Conservation (phyloP, 2,888 invertebrate species). For the Campopleginae sp. region DNA sequence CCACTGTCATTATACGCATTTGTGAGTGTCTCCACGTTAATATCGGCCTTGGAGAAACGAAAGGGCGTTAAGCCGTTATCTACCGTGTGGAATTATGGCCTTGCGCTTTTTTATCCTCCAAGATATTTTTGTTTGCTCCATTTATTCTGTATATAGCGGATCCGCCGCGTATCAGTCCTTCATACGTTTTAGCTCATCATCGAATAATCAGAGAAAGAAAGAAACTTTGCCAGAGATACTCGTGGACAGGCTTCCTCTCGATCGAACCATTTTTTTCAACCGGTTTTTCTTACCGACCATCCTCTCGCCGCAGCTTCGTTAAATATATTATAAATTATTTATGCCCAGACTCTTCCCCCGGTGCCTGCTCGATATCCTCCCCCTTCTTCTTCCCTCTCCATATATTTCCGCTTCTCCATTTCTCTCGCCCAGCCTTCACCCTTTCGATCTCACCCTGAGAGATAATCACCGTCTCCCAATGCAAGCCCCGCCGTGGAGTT, state of each 20-base stretch:
- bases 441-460: slow-evolving; percentile 8
- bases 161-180: slow-evolving; percentile 42
- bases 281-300: slow-evolving; percentile 27
- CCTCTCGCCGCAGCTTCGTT: slow-evolving; percentile 50
- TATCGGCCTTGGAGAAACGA: neutral
- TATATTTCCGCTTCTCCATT: slow-evolving; percentile 3
- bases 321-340: slow-evolving; percentile 66
- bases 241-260: slow-evolving; percentile 5
- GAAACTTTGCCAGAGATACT: neutral
- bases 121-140: neutral
- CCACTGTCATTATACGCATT: slow-evolving; percentile 32
- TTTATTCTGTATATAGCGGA: neutral
- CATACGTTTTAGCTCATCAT: slow-evolving; percentile 49
- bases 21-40: slow-evolving; percentile 7
- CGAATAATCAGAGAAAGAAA: slow-evolving; percentile 2
- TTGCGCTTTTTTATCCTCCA: slow-evolving; percentile 7
- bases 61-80: neutral
- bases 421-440: neutral
- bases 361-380: slow-evolving; percentile 19
- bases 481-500: slow-evolving; percentile 16
- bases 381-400: neutral
- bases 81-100: neutral
- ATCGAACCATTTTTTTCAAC: slow-evolving; percentile 44
- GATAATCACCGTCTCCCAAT: slow-evolving; percentile 48
- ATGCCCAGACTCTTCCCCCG: slow-evolving; percentile 36